Percentiles rank a stretch among this genome's conserved stretches.
Evolutionary conservation across 2,797 vertebrate genomes (phyloP).

Genomic region (Orientallactaga sibirica): DNA sequence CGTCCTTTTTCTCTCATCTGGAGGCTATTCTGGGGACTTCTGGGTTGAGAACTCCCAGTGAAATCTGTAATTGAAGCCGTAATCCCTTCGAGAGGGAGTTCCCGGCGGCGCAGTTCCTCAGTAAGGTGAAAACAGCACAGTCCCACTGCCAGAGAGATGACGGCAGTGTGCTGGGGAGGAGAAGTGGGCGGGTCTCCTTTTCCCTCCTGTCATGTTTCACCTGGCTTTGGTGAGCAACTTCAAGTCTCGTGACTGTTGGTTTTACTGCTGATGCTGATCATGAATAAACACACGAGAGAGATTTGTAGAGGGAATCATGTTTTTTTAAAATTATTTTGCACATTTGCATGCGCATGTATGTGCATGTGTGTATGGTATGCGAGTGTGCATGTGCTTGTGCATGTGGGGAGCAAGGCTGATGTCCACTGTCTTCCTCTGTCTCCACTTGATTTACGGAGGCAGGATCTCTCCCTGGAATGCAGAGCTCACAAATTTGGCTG

Average conservation of each 20-base stretch:
- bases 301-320: not conserved
- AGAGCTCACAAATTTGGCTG: too few species aligned
- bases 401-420: too few species aligned
- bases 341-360: too few species aligned
- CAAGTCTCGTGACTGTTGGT: not conserved
- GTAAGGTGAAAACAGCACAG: not conserved
- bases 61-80: not conserved
- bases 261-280: not conserved
- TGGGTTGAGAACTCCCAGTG: slow-evolving; percentile 18
- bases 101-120: not conserved
- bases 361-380: too few species aligned
- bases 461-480: too few species aligned
- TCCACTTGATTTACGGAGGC: too few species aligned
- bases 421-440: too few species aligned
- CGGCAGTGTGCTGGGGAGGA: not conserved
- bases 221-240: not conserved
- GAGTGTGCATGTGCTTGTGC: too few species aligned
- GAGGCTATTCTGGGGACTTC: not conserved
- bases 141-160: not conserved
- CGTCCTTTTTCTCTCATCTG: not conserved
- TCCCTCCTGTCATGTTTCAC: not conserved
- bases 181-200: not conserved
- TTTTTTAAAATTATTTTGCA: too few species aligned
- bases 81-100: not conserved
- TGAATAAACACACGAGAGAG: not conserved